Conservation (phyloP, 1,140 invertebrate genomes). For the Bombus vancouverensis region DNA sequence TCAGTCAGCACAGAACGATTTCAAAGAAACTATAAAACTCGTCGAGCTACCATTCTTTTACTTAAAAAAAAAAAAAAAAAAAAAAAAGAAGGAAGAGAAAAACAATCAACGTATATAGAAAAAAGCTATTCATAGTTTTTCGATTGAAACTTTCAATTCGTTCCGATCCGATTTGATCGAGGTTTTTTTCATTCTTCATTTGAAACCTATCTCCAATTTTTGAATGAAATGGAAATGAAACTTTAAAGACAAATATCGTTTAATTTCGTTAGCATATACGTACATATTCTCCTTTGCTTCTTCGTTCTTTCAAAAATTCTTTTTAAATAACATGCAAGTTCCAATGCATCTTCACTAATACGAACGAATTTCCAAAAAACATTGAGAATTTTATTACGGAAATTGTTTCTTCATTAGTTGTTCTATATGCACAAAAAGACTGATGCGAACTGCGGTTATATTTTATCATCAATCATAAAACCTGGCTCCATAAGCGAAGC, state of each 20-base stretch:
- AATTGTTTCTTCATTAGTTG: neutral
- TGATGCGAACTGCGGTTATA: neutral
- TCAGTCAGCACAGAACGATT: neutral
- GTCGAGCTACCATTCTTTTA: too few relatives aligned
- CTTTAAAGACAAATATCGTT: neutral
- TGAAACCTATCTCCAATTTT: neutral
- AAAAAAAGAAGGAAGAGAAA: neutral
- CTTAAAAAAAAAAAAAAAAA: too few relatives aligned
- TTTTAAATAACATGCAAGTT: too few relatives aligned
- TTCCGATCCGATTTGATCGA: neutral
- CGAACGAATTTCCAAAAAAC: neutral
- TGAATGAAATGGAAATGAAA: neutral
- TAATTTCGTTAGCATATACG: neutral
- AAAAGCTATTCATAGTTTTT: neutral
- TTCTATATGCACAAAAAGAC: neutral
- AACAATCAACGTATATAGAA: neutral
- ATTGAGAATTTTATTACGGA: neutral
- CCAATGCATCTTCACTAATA: too few relatives aligned
- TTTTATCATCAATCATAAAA: conserved; percentile 38
- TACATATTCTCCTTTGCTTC: neutral
- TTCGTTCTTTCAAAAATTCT: too few relatives aligned
- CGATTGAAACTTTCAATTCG: neutral
- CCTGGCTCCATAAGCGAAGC: neutral
- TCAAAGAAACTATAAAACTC: neutral
- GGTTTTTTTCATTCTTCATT: neutral